A percentile compares a stretch with the other conserved stretches of the same genome.
Conservation (phyloP, 2,797 vertebrate species). For the Jordanella pulchra region DNA sequence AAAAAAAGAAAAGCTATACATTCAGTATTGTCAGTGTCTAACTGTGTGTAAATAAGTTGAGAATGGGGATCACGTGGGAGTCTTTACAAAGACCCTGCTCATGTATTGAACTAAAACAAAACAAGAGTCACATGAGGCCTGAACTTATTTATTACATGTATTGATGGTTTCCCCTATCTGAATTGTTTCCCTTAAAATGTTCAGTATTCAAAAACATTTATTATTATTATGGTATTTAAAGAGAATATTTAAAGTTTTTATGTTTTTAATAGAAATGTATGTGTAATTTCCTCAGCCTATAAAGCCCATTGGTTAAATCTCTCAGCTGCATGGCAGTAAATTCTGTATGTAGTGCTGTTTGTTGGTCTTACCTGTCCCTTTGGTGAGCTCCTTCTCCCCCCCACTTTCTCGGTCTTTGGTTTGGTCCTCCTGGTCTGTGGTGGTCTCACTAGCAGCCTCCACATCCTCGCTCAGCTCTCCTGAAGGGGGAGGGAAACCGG, state of each 20-base stretch:
- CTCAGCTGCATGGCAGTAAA: conserved; percentile 41
- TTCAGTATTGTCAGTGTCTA: conserved; percentile 43
- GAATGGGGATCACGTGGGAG: conserved; percentile 36
- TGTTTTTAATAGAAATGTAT: conserved; percentile 31
- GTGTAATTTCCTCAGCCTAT: conserved; percentile 47
- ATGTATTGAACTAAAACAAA: conserved; percentile 61
- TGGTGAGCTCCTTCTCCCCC: conserved; percentile 92
- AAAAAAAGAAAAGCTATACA: conserved; percentile 47
- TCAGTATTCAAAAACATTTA: neutral
- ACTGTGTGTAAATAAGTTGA: conserved; percentile 39
- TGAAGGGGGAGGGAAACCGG: conserved; percentile 86
- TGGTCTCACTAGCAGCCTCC: conserved; percentile 91
- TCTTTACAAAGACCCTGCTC: conserved; percentile 55
- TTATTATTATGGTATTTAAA: conserved; percentile 28
- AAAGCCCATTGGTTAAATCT: conserved; percentile 44
- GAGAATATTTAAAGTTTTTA: conserved; percentile 27
- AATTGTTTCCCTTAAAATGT: conserved; percentile 46
- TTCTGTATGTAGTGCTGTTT: conserved; percentile 51
- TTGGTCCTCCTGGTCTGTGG: conserved; percentile 92
- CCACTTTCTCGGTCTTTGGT: conserved; percentile 93
- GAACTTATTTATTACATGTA: conserved; percentile 62
- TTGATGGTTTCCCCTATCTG: conserved; percentile 48
- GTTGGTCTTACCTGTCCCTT: conserved; percentile 90
- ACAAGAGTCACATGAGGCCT: conserved; percentile 68
- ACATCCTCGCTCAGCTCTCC: conserved; percentile 96